These are phyloP conservation scores for Brachionus plicatilis DNA, from an alignment of 1,140 invertebrate species.

Conservation along the genomic window DNA sequence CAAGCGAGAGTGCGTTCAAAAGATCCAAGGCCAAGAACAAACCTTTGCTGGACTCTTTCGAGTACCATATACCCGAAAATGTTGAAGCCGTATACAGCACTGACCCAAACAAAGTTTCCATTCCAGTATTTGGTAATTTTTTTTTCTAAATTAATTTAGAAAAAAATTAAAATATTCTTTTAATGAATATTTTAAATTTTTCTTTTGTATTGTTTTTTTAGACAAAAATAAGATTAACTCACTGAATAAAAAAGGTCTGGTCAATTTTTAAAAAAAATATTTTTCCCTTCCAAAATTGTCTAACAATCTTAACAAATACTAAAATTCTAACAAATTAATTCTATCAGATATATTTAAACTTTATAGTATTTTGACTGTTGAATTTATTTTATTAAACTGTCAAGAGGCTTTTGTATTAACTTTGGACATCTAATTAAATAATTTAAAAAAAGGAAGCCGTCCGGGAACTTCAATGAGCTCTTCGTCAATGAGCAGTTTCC, in stretches of 20 bases:
- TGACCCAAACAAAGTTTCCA: conserved; percentile 6
- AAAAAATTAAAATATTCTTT: background rate
- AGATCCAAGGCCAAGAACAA: background rate
- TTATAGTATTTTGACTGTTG: background rate
- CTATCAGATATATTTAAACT: background rate
- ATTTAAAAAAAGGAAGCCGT: background rate
- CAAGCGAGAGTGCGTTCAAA: background rate
- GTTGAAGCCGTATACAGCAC: conserved; percentile 13
- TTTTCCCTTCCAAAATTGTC: background rate
- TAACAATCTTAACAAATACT: background rate
- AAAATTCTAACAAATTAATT: background rate
- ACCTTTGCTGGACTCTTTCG: background rate
- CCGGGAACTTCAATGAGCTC: conserved; percentile 1
- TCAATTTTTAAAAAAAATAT: background rate
- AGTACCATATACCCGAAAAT: conserved; percentile 34
- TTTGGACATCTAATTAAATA: too few relatives aligned
- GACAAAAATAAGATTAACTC: background rate
- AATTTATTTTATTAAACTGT: background rate
- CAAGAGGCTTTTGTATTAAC: background rate
- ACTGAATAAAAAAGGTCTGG: conserved; percentile 19
- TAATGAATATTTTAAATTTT: conserved; percentile 10
- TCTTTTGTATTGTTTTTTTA: background rate
- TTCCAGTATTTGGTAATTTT: conserved; percentile 35
- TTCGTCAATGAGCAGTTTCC: background rate
- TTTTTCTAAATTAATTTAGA: background rate